phyloP scores from a whole-genome alignment of 1,140 invertebrate species.

The Elysia chlorotica region DNA sequence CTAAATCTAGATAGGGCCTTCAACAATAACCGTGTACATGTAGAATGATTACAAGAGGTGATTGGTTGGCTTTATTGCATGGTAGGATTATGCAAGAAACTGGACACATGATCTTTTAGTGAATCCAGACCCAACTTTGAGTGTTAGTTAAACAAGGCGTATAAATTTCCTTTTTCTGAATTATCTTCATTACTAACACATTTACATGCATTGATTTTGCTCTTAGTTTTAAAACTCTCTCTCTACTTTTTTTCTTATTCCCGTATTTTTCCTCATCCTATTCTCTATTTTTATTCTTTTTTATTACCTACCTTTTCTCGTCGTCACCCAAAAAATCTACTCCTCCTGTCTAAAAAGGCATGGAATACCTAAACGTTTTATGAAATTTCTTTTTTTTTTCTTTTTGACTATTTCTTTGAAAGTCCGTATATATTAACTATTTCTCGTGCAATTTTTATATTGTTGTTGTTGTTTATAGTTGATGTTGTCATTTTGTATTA shows the following conservation, averaged over 20 bases:
- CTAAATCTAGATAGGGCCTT: no score
- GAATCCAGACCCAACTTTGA: not conserved
- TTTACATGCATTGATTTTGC: constrained; percentile 10
- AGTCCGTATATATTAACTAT: not conserved
- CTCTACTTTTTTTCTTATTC: constrained; percentile 7
- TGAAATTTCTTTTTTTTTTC: not conserved
- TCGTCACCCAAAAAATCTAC: no score
- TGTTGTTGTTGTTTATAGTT: not conserved
- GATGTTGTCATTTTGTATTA: not conserved
- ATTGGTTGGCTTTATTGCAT: no score
- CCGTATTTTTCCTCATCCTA: constrained; percentile 12
- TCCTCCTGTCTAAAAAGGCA: no score
- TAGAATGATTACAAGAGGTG: no score
- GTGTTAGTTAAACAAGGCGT: constrained; percentile 7
- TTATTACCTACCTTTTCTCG: constrained; percentile 3
- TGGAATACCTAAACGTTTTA: no score
- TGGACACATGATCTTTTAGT: not conserved
- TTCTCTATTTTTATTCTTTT: constrained; percentile 9
- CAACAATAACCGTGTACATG: no score
- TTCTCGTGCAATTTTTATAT: not conserved
- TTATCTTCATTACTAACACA: not conserved
- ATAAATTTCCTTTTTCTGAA: not conserved
- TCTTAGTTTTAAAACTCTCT: not conserved
- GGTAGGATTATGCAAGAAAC: not conserved
- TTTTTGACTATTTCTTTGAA: not conserved